Conservation (phyloP, 2,888 invertebrate genomes). For the Amblyteles armatorius region DNA sequence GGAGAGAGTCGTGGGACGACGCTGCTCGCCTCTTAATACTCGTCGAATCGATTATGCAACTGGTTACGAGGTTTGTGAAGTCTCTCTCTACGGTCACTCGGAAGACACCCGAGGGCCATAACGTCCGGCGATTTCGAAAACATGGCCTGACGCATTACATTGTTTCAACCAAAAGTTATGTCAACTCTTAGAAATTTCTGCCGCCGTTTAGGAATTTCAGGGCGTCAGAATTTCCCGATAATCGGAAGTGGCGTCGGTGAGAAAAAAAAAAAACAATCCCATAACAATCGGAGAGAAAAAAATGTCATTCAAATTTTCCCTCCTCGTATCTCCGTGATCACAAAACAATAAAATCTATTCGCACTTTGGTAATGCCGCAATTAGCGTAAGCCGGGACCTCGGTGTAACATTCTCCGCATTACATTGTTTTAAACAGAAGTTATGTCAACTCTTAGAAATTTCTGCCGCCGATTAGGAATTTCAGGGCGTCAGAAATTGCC, state of each 20-base stretch:
- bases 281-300: neutral
- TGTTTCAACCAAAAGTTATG: neutral
- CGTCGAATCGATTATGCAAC: conserved; percentile 41
- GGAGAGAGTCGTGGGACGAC: conserved; percentile 55
- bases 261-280: neutral
- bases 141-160: neutral
- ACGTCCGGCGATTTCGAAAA: neutral
- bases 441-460: neutral
- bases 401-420: neutral
- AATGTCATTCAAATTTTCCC: neutral
- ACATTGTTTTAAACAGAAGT: neutral
- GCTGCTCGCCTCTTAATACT: conserved; percentile 42
- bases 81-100: neutral
- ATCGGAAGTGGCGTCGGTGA: too few species aligned
- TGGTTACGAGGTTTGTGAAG: neutral
- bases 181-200: neutral
- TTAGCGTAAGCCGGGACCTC: conserved; percentile 8
- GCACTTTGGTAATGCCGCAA: conserved; percentile 16
- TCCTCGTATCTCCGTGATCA: neutral
- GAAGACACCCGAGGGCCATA: conserved; percentile 10
- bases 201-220: neutral
- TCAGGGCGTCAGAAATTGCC: neutral
- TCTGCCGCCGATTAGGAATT: neutral
- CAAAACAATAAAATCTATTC: conserved; percentile 8
- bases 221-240: neutral